A percentile compares a stretch with the other conserved stretches of the same genome.
Conservation (phyloP, 2,113 vertebrate genomes). For the Phoenicopterus ruber region DNA sequence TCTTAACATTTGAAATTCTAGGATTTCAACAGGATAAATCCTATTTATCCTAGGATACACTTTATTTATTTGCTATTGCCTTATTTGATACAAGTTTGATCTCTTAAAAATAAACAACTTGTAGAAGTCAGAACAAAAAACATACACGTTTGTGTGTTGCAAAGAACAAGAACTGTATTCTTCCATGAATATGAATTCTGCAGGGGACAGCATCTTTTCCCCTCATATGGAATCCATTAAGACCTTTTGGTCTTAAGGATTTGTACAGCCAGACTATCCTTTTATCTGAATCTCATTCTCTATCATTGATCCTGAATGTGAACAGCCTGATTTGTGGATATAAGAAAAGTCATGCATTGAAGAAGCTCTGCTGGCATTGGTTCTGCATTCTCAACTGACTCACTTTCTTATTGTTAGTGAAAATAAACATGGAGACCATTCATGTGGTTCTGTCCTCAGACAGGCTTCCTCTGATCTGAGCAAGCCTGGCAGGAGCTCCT, state of each 20-base stretch:
- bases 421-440: neutral
- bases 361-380: neutral
- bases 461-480: neutral
- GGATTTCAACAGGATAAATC: neutral
- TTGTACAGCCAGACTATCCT: neutral
- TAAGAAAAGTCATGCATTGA: neutral
- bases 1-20: neutral
- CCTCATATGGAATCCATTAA: neutral
- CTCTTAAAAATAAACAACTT: neutral
- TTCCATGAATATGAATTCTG: neutral
- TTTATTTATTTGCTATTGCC: neutral
- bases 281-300: neutral
- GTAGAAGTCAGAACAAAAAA: neutral
- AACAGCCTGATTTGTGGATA: neutral
- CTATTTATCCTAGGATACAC: neutral
- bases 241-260: neutral
- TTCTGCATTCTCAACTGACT: neutral
- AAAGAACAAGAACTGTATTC: neutral
- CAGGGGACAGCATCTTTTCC: neutral
- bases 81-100: neutral
- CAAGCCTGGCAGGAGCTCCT: neutral
- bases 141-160: neutral
- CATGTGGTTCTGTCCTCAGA: neutral
- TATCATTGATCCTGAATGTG: neutral
- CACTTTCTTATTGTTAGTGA: neutral